A percentile compares a stretch with the other conserved stretches of the same genome.
Conservation (phyloP, 2,113 vertebrate genomes). For the Crocuta crocuta region DNA sequence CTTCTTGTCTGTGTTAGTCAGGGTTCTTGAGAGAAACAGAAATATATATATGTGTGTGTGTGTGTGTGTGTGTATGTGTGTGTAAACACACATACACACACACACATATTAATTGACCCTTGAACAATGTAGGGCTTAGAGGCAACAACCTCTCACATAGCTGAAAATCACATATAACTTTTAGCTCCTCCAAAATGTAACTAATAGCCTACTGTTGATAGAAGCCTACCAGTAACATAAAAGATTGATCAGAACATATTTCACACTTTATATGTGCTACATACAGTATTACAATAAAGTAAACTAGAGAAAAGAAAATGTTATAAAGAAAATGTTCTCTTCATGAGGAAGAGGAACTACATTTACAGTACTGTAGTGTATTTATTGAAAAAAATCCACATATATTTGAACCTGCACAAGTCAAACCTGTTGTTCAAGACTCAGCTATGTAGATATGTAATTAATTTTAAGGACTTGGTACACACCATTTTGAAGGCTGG, state of each 20-base stretch:
- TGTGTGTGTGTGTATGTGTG: too few relatives aligned
- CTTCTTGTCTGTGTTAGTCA: not conserved
- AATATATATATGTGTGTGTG: too few relatives aligned
- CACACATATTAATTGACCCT: not conserved
- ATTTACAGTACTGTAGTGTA: not conserved
- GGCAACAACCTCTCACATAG: not conserved
- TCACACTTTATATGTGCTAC: too few relatives aligned
- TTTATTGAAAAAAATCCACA: not conserved
- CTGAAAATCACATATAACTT: not conserved
- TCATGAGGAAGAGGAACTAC: not conserved
- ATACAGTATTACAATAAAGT: too few relatives aligned
- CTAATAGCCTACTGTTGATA: not conserved
- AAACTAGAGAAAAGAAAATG: not conserved
- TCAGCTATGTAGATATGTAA: not conserved
- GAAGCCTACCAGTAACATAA: too few relatives aligned
- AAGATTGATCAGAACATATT: too few relatives aligned
- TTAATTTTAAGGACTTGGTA: not conserved
- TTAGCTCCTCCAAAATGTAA: not conserved
- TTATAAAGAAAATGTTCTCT: not conserved
- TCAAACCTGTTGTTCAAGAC: not conserved
- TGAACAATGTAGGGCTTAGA: not conserved
- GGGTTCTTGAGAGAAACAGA: not conserved
- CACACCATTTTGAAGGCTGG: not conserved
- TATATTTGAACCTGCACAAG: not conserved
- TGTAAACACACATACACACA: not conserved